Base-by-base conservation (phyloP, 2,888 invertebrate genomes). In the Aproaerema taeniolella region DNA sequence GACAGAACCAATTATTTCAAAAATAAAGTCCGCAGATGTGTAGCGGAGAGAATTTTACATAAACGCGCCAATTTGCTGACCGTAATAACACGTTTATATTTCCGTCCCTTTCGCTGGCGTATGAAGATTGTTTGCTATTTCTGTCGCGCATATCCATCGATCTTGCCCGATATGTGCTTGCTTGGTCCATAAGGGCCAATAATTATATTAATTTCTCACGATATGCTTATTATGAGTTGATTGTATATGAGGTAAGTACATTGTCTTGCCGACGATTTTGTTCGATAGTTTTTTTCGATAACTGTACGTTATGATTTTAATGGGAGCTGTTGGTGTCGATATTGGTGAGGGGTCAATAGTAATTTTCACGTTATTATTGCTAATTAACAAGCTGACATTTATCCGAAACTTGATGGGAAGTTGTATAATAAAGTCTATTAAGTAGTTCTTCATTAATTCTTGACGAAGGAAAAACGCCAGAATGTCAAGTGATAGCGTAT, bases 151-250 rank as follows among this genome's bases (percentile, higher is more conserved):
- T 55, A 48, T 52, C 55, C 58, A 60, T 61, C 58, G 62, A 62
- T 64, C 56, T 59, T 51, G 40, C 14, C 49, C 49, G 53, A 56
- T 59, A 52, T 55, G 50, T 57, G 46, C 50, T 47, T 48, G 45
- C 49, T 47, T 49, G 49, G 51, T 47, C 53, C 58, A 60, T 67
- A 68, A 67, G 67, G 64, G 58, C 55, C 58, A 67, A 72, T 76
- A 76, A 78, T 77, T 75, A 72, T 63, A 77, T 71, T 73, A 68
- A 77, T 76, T 73, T 68, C 59, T 64, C 54, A 55, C 62, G 65
- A 62, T 60, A 63, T 61, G 58, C 67, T 68, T 67, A 73, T 74
- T 74, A 69, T 70, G 50, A 67, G 61, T 61, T 67, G 66, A 70
- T 68, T 66, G 67, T 66, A 59, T 55, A 52, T 52, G 49, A 49